Percentiles rank a stretch among this genome's conserved stretches.
phyloP scores from a whole-genome alignment of 2,888 invertebrate species.

The Cerastoderma edule region DNA sequence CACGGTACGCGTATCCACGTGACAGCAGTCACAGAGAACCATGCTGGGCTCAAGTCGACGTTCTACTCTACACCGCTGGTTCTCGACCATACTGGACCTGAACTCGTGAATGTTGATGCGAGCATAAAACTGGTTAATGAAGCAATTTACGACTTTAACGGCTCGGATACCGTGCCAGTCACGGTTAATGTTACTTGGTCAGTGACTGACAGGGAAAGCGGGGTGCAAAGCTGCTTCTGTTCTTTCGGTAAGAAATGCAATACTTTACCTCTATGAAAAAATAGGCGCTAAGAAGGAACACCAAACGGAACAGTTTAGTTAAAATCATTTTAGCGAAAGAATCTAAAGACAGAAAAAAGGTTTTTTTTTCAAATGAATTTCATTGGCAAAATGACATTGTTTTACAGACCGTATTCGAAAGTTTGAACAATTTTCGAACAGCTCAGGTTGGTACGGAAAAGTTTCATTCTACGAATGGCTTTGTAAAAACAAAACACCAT shows the following conservation, averaged over 20 bases:
- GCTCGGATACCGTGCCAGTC: neutral
- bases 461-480: neutral
- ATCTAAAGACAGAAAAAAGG: neutral
- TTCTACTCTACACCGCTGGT: slow-evolving; percentile 49
- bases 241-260: slow-evolving; percentile 29
- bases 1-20: slow-evolving; percentile 58
- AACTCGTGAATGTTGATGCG: slow-evolving; percentile 24
- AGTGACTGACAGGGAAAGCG: slow-evolving; percentile 38
- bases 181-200: slow-evolving; percentile 28
- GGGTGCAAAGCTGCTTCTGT: slow-evolving; percentile 27
- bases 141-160: neutral
- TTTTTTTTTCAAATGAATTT: neutral
- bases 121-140: neutral
- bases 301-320: neutral
- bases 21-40: slow-evolving; percentile 59
- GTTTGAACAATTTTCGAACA: neutral
- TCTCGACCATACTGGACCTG: slow-evolving; percentile 63
- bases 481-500: slow-evolving; percentile 2
- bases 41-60: slow-evolving; percentile 54
- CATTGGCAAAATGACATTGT: neutral
- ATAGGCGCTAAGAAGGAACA: neutral
- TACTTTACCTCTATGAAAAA: neutral
- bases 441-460: too few relatives aligned
- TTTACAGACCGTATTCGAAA: neutral
- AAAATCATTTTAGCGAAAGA: neutral